A percentile compares a stretch with the other conserved stretches of the same genome.
Evolutionary conservation across 2,797 vertebrate species (phyloP).

Genomic region (Cottoperca gobio): DNA sequence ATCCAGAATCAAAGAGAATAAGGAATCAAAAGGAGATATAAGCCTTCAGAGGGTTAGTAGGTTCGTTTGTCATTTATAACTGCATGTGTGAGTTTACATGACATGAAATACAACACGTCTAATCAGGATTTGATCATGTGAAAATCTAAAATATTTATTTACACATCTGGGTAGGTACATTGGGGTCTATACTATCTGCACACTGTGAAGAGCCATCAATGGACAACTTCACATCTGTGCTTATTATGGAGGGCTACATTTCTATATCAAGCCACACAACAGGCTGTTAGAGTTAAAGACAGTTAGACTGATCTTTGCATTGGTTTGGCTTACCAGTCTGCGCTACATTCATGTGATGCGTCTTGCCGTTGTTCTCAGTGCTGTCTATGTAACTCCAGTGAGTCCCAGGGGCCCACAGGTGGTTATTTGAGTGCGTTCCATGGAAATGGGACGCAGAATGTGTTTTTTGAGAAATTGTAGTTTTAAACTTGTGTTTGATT

Average conservation of each 20-base stretch:
- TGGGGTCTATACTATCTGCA: neutral
- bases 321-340: neutral
- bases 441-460: too few relatives aligned
- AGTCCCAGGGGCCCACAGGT: too few relatives aligned
- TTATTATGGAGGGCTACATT: neutral
- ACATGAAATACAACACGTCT: neutral
- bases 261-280: neutral
- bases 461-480: too few relatives aligned
- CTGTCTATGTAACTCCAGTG: neutral
- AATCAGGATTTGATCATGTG: neutral
- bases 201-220: neutral
- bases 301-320: neutral
- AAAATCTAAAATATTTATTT: constrained; percentile 8
- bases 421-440: too few relatives aligned
- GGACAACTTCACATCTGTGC: neutral
- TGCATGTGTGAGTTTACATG: neutral
- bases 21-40: constrained; percentile 6
- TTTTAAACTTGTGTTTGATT: too few relatives aligned
- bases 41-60: neutral
- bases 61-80: neutral
- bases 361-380: neutral
- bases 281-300: neutral
- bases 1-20: constrained; percentile 34
- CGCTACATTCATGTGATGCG: too few relatives aligned
- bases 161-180: neutral